Evolutionary conservation across 2,797 vertebrate species (phyloP), one percentile per base, ranked within the genome.

Genomic region (Microchirus variegatus): DNA sequence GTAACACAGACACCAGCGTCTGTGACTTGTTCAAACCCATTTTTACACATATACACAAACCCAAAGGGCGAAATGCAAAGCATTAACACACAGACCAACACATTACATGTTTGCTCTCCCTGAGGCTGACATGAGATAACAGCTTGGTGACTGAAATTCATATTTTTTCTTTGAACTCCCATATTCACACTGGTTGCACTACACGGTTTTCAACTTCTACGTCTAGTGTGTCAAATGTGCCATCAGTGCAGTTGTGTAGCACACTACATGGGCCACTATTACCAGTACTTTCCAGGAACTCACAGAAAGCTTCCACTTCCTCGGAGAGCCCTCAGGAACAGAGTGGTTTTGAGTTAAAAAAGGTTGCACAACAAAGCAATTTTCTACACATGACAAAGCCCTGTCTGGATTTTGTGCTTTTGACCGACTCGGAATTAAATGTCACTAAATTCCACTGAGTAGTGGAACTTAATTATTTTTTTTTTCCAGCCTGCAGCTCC

Each of bases 361-460:
- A 70, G 70, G 69, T 86, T 87, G 63, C 67, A 80, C 74, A 88
- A 88, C 81, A 75, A 82, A 83, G 67, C 47, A 46, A 70, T 64
- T 80, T 77, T 73, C n/a, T 0, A 68, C 59, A 67, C 43, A 75
- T 40, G 52, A 83, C 78, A 77, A 82, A 81, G 45, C 49, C 63
- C 58, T 14, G 49, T 70, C 48, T 60, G 63, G 40, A 49, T 63
- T n/a, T n/a, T 50, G 71, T 8, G 43, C 55, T 65, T 49, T 40
- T 17, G 54, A 67, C 59, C 47, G 53, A 51, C 65, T 61, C 55
- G 55, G 42, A 58, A 78, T 67, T 70, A 79, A 89, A 89, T 81
- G 75, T 68, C 80, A 75, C 56, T 48, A 56, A 66, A 76, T 72
- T 85, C 71, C 63, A 58, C 22, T 67, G 75, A 84, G 76, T 62